Percentiles rank a stretch among this genome's conserved stretches.
Evolutionary conservation across 2,113 vertebrate genomes (phyloP).

Genomic region (Gnathonemus longibarbis): DNA sequence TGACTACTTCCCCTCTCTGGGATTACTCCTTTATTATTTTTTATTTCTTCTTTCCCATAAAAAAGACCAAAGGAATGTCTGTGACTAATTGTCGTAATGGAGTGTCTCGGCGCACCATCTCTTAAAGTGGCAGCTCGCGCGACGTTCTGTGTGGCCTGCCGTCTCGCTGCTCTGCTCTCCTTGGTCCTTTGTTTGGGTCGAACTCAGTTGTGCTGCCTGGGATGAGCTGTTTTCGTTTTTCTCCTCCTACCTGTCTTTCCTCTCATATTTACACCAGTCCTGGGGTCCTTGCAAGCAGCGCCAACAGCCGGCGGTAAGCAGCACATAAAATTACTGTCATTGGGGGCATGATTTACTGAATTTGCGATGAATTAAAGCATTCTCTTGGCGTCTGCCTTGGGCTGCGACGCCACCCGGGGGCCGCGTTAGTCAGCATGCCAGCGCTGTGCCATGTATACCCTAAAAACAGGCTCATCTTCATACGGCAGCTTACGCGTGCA

Average conservation of each 20-base stretch:
- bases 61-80: constrained; percentile 7
- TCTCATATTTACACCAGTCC: neutral
- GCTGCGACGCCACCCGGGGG: neutral
- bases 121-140: neutral
- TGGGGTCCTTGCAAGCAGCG: neutral
- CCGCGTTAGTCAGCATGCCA: neutral
- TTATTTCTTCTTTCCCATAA: neutral
- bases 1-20: neutral
- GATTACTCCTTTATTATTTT: neutral
- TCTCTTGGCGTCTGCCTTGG: neutral
- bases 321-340: neutral
- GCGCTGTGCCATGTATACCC: neutral
- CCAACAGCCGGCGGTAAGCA: neutral
- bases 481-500: neutral
- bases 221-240: neutral
- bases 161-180: neutral
- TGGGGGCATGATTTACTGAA: neutral
- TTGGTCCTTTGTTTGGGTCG: neutral
- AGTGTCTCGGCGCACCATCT: neutral
- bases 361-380: neutral
- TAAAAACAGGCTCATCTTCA: neutral
- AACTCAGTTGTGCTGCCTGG: neutral
- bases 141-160: neutral
- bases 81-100: constrained; percentile 1
- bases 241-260: neutral